These are phyloP conservation scores for Drosophila bifasciata DNA, from an alignment of 1,140 invertebrate genomes.

Conservation along the genomic window DNA sequence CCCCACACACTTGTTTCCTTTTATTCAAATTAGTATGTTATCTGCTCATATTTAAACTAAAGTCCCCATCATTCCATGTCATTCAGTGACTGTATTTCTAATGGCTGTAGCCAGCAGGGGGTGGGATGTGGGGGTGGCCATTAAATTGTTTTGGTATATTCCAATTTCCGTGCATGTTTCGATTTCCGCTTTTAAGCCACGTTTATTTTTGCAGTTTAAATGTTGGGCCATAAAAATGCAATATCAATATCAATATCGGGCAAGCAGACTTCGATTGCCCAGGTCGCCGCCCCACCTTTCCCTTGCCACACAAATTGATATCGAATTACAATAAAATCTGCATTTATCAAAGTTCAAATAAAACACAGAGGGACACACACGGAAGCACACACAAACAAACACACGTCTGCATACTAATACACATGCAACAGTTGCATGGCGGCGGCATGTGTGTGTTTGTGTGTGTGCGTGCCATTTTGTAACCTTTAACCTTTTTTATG, in stretches of 20 bases:
- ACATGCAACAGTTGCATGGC: conserved; percentile 40
- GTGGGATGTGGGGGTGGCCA: too few species aligned
- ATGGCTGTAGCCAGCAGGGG: too few species aligned
- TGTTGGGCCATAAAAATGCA: conserved; percentile 33
- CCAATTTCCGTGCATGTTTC: conserved; percentile 5
- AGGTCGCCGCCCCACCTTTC: neutral
- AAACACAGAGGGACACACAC: neutral
- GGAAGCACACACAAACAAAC: neutral
- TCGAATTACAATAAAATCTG: conserved; percentile 54
- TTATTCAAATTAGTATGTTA: too few species aligned
- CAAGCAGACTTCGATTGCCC: neutral
- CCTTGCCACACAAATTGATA: conserved; percentile 36
- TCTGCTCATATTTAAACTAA: too few species aligned
- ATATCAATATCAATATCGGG: conserved; percentile 49
- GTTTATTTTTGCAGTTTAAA: conserved; percentile 15
- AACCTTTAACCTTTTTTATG: conserved; percentile 43
- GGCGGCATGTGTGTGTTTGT: neutral
- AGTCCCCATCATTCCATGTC: too few species aligned
- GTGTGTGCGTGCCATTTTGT: conserved; percentile 24
- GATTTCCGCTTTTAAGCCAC: conserved; percentile 25
- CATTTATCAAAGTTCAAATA: conserved; percentile 43
- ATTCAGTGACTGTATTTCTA: too few species aligned
- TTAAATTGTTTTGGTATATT: conserved; percentile 38
- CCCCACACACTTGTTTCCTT: too few species aligned
- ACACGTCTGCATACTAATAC: neutral